Conservation (phyloP, 1,140 invertebrate genomes). For the Ctenoplectra terminalis region DNA sequence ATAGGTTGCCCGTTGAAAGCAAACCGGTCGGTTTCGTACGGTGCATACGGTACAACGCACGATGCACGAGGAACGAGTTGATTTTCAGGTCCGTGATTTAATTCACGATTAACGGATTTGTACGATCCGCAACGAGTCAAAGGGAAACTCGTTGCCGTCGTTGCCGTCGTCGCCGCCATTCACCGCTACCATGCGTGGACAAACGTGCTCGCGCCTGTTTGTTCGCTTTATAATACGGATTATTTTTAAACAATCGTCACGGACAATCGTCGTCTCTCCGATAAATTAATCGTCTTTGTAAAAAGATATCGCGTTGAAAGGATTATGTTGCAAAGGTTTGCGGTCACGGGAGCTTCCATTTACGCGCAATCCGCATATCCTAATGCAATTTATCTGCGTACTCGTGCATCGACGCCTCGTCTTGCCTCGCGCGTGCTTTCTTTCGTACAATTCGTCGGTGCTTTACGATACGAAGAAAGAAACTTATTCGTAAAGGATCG, state of each 20-base stretch:
- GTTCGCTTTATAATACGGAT: constrained; percentile 35
- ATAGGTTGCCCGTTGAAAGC: no score
- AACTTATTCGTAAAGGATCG: constrained; percentile 33
- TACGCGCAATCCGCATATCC: not conserved
- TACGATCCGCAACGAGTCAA: constrained; percentile 17
- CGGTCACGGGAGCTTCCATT: not conserved
- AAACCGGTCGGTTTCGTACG: not conserved
- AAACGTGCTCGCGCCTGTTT: constrained; percentile 20
- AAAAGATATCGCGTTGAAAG: no score
- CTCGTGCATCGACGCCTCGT: no score
- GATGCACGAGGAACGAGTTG: not conserved
- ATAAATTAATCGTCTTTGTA: constrained; percentile 49
- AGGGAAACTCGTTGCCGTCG: constrained; percentile 29
- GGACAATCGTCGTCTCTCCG: constrained; percentile 49
- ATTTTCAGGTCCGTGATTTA: constrained; percentile 17
- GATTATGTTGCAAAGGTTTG: no score
- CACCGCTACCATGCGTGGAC: constrained; percentile 40
- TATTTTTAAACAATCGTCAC: constrained; percentile 41
- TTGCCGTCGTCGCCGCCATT: constrained; percentile 14
- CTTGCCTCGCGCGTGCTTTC: no score
- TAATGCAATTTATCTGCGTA: no score
- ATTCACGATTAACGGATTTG: constrained; percentile 41
- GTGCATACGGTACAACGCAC: no score
- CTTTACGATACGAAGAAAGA: not conserved
- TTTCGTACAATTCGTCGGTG: not conserved